Conservation (phyloP, 2,797 vertebrate species). For the Luscinia megarhynchos region DNA sequence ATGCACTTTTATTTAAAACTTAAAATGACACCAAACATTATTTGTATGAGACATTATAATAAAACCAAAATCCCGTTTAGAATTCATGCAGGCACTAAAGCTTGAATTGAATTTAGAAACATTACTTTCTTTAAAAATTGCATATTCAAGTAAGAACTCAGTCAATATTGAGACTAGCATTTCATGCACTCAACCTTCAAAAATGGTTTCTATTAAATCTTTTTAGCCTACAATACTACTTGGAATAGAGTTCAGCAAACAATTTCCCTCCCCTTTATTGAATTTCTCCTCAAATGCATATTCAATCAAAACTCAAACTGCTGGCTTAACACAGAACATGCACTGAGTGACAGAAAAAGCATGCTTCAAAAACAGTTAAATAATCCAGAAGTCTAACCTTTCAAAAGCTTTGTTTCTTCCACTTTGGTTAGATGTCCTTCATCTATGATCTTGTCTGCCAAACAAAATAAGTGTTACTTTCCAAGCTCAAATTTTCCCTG, state of each 20-base stretch:
- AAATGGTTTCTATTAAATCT: not conserved
- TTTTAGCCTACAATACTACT: not conserved
- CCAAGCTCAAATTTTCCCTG: slow-evolving; percentile 74
- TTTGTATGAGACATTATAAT: not conserved
- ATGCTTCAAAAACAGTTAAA: slow-evolving; percentile 58
- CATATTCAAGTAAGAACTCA: not conserved
- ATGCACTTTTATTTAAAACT: not conserved
- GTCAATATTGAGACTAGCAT: not conserved
- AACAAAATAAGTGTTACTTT: slow-evolving; percentile 82
- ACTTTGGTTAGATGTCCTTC: slow-evolving; percentile 84
- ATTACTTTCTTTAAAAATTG: not conserved
- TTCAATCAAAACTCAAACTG: not conserved
- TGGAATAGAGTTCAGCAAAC: slow-evolving; percentile 5
- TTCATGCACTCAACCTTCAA: not conserved
- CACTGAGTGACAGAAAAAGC: slow-evolving; percentile 26
- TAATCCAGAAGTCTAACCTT: slow-evolving; percentile 79
- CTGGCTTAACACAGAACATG: slow-evolving; percentile 35
- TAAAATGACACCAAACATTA: not conserved
- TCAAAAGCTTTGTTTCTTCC: slow-evolving; percentile 83
- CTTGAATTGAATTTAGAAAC: not conserved
- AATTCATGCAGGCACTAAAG: not conserved
- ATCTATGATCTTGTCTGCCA: slow-evolving; percentile 86
- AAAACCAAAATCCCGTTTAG: not conserved
- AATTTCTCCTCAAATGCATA: not conserved
- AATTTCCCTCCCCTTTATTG: not conserved